Evolutionary conservation across 2,888 invertebrate genomes (phyloP), one percentile per base, ranked within the genome.

Genomic region (Macrophya annulata): DNA sequence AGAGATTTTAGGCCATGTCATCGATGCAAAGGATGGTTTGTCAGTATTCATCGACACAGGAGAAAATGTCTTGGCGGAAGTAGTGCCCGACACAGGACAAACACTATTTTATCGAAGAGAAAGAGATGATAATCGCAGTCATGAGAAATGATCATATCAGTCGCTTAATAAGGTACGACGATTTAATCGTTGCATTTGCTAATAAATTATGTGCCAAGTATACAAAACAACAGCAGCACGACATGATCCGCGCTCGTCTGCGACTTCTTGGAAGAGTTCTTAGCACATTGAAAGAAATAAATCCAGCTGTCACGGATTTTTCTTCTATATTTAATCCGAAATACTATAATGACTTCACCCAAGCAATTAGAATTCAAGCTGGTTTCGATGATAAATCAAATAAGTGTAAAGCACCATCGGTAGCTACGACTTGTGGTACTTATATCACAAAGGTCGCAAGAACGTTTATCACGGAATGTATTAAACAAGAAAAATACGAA

Each of bases 401-500:
- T n/a, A 55, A 82, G 31, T 82, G 85, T 72, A 43, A 74, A 76
- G 86, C 84, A 71, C 86, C 86, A 43, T 85, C 87, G 9, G 79
- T 77, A 71, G 86, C 81, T 31, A 72, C 55, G 17, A 84, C 72
- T 17, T 37, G 68, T 48, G 81, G 71, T 8, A 85, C 72, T 15
- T 86, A 85, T 48, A 31, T 87, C 9, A 86, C 84, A 51, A 86
- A 86, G 81, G 85, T 86, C 21, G 86, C 86, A 12, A 86, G 82
- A 45, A 74, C 86, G 0, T 84, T 86, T 37, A 48, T 68, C 55
- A 85, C 85, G 37, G 86, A 87, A 68, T 85, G 59, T 25, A 85
- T 86, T 0, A 86, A 86, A 84, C 79, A 76, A 43, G 76, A 62
- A 51, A 81, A 86, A 21, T 68, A 79, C 65, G 86, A 86, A 37